Conservation (phyloP, 2,113 vertebrate species). For the Lonchura striata region DNA sequence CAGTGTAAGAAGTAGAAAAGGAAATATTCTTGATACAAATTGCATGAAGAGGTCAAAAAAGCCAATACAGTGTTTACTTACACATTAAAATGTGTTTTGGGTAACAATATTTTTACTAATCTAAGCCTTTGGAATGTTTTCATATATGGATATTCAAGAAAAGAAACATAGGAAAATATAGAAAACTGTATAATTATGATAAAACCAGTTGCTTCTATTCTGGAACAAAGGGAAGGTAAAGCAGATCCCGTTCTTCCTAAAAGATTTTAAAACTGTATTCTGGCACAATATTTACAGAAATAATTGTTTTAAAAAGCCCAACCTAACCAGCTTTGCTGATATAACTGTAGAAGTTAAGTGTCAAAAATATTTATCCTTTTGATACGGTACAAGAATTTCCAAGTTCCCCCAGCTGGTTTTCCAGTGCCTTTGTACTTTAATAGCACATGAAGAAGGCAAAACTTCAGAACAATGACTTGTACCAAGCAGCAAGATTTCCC, state of each 20-base stretch:
- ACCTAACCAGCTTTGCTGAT: neutral
- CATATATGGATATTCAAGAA: neutral
- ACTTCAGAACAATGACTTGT: neutral
- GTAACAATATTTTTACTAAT: neutral
- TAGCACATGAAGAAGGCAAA: neutral
- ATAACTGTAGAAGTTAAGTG: neutral
- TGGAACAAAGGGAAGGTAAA: conserved; percentile 43
- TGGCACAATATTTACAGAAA: neutral
- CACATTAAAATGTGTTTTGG: conserved; percentile 22
- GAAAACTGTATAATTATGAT: neutral
- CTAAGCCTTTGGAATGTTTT: neutral
- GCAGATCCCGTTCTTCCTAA: neutral
- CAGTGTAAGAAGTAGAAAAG: conserved; percentile 4
- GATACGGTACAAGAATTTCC: neutral
- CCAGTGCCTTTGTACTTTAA: neutral
- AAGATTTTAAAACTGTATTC: neutral
- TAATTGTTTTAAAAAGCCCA: neutral
- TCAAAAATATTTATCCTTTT: neutral
- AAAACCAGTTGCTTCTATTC: neutral
- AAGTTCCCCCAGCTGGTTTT: neutral
- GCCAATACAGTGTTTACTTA: neutral
- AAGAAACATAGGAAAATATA: neutral
- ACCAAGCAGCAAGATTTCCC: neutral
- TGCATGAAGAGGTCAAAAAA: neutral
- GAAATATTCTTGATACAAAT: conserved; percentile 26